Conservation (phyloP, 2,888 invertebrate genomes). For the Cheilosia variabilis region DNA sequence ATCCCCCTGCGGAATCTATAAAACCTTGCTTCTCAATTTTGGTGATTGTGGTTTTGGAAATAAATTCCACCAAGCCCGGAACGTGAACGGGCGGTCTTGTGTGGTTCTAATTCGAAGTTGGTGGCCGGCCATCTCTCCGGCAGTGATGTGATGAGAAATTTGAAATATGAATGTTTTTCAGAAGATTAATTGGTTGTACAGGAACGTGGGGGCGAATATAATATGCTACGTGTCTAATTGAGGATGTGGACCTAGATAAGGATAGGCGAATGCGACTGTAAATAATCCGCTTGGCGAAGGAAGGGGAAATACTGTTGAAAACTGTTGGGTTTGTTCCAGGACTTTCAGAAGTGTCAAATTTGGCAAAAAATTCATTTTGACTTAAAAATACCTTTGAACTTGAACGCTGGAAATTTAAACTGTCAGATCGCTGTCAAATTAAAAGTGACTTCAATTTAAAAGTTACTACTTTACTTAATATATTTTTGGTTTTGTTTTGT, state of each 20-base stretch:
- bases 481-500: no score
- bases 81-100: conserved; percentile 12
- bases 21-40: conserved; percentile 10
- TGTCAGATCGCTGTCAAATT: no score
- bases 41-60: conserved; percentile 3
- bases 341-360: no score
- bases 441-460: no score
- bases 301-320: no score
- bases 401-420: no score
- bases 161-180: conserved; percentile 59
- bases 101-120: conserved; percentile 28
- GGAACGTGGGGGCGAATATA: conserved; percentile 38
- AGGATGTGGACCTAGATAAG: conserved; percentile 20
- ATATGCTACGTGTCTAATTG: conserved; percentile 64
- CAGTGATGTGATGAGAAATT: conserved; percentile 40
- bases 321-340: no score
- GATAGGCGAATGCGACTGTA: not conserved
- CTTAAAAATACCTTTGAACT: no score
- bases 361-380: no score
- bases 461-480: no score
- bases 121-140: not conserved
- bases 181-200: conserved; percentile 57
- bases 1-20: conserved; percentile 31
- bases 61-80: not conserved
- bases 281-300: not conserved